phyloP scores from a whole-genome alignment of 2,888 invertebrate genomes.

The Microctonus hyperodae region DNA sequence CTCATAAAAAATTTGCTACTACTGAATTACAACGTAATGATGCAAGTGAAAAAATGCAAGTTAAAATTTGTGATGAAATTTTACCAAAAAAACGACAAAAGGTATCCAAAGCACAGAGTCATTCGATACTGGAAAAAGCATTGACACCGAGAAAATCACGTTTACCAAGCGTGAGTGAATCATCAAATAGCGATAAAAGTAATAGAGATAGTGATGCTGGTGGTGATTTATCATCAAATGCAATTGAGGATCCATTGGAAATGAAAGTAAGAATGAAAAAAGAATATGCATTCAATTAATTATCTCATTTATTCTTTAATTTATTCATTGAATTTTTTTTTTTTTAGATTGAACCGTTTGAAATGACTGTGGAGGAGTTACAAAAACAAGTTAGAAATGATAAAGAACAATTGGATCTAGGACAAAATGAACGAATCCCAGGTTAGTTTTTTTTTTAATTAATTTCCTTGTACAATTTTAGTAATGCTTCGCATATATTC shows the following conservation, averaged over 20 bases:
- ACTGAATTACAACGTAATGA: not conserved
- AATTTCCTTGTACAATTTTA: no score
- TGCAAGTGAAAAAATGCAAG: not conserved
- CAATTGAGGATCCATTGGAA: slow-evolving; percentile 53
- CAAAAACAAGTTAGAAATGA: slow-evolving; percentile 40
- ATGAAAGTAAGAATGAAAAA: slow-evolving; percentile 51
- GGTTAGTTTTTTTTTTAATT: slow-evolving; percentile 42
- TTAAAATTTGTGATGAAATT: slow-evolving; percentile 41
- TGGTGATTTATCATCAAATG: slow-evolving; percentile 46
- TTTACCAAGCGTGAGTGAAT: slow-evolving; percentile 46
- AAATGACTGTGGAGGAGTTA: slow-evolving; percentile 49
- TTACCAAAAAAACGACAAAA: slow-evolving; percentile 53
- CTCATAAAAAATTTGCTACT: slow-evolving; percentile 39
- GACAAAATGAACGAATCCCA: slow-evolving; percentile 48
- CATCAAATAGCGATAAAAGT: slow-evolving; percentile 47
- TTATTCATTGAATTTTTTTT: not conserved
- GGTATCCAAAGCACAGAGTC: slow-evolving; percentile 37
- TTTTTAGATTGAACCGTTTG: slow-evolving; percentile 55
- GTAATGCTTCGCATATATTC: no score
- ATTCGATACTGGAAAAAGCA: slow-evolving; percentile 54
- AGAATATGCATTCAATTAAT: not conserved
- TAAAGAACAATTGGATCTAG: slow-evolving; percentile 52
- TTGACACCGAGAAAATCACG: slow-evolving; percentile 47
- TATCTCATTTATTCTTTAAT: not conserved
- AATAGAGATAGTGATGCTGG: slow-evolving; percentile 46